Base-by-base conservation (phyloP, 2,797 vertebrate genomes). In the Microctenopoma lineatum region DNA sequence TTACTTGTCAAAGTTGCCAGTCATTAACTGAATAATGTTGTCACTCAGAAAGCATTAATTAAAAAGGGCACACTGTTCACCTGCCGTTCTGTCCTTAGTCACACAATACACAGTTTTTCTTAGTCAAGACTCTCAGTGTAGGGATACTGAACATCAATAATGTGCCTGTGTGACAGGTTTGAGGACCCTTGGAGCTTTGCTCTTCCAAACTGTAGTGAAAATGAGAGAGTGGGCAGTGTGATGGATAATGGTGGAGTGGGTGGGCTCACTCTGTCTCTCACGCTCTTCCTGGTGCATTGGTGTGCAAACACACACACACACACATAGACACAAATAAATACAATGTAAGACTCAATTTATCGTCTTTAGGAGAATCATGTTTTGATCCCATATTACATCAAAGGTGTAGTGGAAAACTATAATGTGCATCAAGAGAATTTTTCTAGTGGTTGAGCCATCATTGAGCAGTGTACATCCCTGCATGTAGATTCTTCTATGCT, bases 391-490 rank as follows among this genome's bases (percentile, higher is more conserved):
- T 62, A 66, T 79, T 79, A 76, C 73, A 75, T 65, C 77, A 41
- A 7, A 41, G 66, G 77, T 88, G 88, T 79, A 87, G 82, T 56
- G 75, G 65, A 66, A 67, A 74, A 51, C 73, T 88, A 65, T 85
- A 69, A 81, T 25, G 18, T 59, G 79, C 44, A 63, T 21, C 21
- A 21, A 21, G 21, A 58, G 73, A 77, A 77, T 71, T 77, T 81
- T 74, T 73, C 55, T 21, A 18, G 61, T 60, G 81, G 84, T 61
- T 66, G 77, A 88, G 70, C 59, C 45, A 45, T 60, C 36, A 10
- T 34, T 46, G 67, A 83, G 83, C 83, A 90, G 83, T 91, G 84
- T 70, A 82, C 52, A 82, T 71, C n/a, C 8, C 76, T 79, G 89
- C 70, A 79, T 81, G 86, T 75, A 64, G 85, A 65, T 73, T 75